Percentiles rank a stretch among this genome's conserved stretches.
Evolutionary conservation across 2,888 invertebrate genomes (phyloP).

Genomic region (Gisinianus flammeolus): DNA sequence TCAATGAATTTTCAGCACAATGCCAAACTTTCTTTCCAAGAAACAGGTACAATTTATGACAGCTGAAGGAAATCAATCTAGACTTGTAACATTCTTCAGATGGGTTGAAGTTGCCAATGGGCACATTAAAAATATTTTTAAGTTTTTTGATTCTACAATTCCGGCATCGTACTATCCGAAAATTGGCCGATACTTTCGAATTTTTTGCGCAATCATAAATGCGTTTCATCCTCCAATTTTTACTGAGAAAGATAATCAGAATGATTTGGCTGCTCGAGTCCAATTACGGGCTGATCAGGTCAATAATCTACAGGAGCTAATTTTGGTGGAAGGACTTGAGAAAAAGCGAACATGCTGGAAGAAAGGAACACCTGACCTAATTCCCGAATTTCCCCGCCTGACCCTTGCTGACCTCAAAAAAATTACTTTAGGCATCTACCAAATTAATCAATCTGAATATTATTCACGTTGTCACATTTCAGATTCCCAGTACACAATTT

Average conservation of each 20-base stretch:
- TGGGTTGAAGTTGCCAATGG: slow-evolving; percentile 25
- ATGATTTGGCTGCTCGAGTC: neutral
- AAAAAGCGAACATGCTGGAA: neutral
- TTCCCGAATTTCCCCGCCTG: neutral
- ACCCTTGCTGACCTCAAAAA: neutral
- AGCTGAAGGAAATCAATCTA: neutral
- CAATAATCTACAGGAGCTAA: neutral
- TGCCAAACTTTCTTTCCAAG: neutral
- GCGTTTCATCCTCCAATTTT: neutral
- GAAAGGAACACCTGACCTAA: neutral
- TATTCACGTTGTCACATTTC: neutral
- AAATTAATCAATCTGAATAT: neutral
- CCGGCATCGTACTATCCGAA: neutral
- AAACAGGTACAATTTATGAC: slow-evolving; percentile 7
- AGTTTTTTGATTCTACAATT: neutral
- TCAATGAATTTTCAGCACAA: neutral
- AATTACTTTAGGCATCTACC: slow-evolving; percentile 4
- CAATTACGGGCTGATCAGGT: too few species aligned
- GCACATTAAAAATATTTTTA: neutral
- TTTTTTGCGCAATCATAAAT: neutral
- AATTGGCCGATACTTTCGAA: neutral
- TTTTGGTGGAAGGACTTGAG: neutral
- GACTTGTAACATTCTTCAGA: slow-evolving; percentile 12
- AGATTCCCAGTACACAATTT: neutral
- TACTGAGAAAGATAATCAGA: neutral